phyloP scores from a whole-genome alignment of 2,113 vertebrate genomes.

The Bubalus kerabau region DNA sequence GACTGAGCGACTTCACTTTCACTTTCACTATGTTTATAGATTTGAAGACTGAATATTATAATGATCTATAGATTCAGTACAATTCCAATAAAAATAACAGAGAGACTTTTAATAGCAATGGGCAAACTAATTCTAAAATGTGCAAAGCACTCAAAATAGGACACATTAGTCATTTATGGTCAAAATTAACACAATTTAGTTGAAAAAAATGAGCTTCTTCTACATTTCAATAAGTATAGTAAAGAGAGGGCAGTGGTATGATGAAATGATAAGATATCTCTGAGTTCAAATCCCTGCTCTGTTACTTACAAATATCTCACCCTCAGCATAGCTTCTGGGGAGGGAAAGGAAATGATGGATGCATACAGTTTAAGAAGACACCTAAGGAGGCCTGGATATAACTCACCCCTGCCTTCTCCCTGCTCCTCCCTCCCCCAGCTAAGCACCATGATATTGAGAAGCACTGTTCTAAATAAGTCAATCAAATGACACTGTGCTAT shows the following conservation, averaged over 20 bases:
- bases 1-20: no score
- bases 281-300: background rate
- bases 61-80: background rate
- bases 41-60: background rate
- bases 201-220: background rate
- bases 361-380: background rate
- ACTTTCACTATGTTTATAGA: background rate
- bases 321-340: background rate
- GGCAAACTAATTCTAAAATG: background rate
- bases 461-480: background rate
- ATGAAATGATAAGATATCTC: background rate
- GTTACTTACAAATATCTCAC: no score
- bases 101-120: background rate
- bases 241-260: background rate
- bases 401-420: background rate
- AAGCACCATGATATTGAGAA: background rate
- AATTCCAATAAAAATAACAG: background rate
- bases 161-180: background rate
- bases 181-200: background rate
- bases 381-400: background rate
- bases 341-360: background rate
- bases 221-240: background rate
- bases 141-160: background rate
- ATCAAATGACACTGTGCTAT: background rate
- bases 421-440: rapidly evolving